Conservation (phyloP, 2,888 invertebrate genomes). For the Argynnis bischoffii region DNA sequence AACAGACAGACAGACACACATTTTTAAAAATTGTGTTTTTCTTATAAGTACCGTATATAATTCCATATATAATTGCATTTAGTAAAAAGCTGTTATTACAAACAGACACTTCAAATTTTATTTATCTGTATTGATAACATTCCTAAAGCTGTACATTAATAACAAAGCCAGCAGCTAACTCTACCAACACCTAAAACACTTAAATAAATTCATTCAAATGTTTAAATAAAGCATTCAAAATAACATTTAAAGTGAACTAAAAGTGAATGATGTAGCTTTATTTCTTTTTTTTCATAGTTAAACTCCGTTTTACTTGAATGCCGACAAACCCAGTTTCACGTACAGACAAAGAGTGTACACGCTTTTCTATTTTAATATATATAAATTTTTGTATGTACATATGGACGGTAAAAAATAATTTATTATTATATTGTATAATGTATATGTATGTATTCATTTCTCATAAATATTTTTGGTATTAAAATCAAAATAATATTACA, state of each 20-base stretch:
- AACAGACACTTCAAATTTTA: too few species aligned
- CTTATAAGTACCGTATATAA: too few species aligned
- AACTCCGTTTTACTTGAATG: conserved; percentile 30
- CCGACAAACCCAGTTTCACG: conserved; percentile 34
- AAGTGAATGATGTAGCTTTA: conserved; percentile 22
- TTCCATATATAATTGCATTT: too few species aligned
- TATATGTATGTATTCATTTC: background rate
- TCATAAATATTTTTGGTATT: too few species aligned
- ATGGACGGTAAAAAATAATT: background rate
- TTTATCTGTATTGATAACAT: too few species aligned
- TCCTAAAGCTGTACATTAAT: background rate
- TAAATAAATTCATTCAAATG: conserved; percentile 2
- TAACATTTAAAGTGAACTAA: conserved; percentile 2
- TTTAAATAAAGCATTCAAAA: conserved; percentile 2
- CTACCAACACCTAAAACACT: conserved; percentile 6
- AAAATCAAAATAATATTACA: too few species aligned
- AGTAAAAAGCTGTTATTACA: too few species aligned
- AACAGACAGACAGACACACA: too few species aligned
- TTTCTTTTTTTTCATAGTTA: conserved; percentile 21
- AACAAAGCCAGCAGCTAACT: background rate
- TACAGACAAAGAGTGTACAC: background rate
- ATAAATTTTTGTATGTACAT: background rate
- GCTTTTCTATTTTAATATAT: background rate
- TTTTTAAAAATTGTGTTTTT: too few species aligned
- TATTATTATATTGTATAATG: background rate